These are phyloP conservation scores for Cyclura pinguis DNA, from an alignment of 2,797 vertebrate species.

Conservation along the genomic window DNA sequence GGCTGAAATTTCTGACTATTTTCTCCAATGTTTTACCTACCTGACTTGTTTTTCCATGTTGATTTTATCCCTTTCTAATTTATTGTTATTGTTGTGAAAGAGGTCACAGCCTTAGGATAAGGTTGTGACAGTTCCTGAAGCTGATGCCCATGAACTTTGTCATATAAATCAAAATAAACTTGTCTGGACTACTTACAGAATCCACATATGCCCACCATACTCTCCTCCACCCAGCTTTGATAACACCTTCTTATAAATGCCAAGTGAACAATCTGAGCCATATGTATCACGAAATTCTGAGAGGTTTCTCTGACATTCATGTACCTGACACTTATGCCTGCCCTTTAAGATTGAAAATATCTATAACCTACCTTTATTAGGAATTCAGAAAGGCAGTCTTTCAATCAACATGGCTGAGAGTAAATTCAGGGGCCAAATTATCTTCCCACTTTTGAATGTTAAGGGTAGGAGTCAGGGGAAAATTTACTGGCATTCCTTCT, in stretches of 20 bases:
- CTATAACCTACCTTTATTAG: neutral
- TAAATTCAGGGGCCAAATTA: no score
- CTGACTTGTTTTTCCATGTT: slow-evolving; percentile 60
- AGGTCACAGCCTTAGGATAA: slow-evolving; percentile 62
- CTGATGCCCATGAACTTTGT: slow-evolving; percentile 61
- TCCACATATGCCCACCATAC: neutral
- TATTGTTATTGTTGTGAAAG: slow-evolving; percentile 69
- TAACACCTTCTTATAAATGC: neutral
- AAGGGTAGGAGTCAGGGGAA: no score
- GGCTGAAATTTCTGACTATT: slow-evolving; percentile 56
- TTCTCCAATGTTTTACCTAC: slow-evolving; percentile 64
- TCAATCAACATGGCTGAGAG: no score
- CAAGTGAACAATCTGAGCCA: neutral
- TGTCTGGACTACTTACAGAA: slow-evolving; percentile 49
- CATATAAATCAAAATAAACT: slow-evolving; percentile 61
- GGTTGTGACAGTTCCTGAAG: slow-evolving; percentile 65
- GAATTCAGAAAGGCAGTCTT: neutral
- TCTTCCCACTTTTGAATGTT: neutral
- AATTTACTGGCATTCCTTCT: neutral
- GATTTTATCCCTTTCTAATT: slow-evolving; percentile 65
- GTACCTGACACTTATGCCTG: neutral
- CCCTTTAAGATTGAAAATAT: neutral
- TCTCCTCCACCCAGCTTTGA: slow-evolving; percentile 6
- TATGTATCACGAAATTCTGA: neutral
- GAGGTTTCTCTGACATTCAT: neutral